These are phyloP conservation scores for Pituophis catenifer DNA, from an alignment of 2,113 vertebrate species.

Conservation along the genomic window DNA sequence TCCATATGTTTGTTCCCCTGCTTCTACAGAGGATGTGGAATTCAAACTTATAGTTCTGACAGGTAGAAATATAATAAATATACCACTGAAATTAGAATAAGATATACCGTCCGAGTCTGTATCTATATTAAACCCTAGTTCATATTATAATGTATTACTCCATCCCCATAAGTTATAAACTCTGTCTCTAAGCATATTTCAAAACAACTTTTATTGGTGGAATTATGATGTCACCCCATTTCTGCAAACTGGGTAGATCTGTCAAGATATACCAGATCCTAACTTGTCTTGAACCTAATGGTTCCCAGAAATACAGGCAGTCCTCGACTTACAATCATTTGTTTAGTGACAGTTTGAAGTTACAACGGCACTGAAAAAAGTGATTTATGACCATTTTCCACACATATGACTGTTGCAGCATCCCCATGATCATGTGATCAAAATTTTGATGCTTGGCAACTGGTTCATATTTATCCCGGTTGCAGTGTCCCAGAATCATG, in stretches of 20 bases:
- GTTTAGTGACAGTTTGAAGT: background rate
- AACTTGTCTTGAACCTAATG: background rate
- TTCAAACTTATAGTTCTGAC: background rate
- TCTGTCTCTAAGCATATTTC: no score
- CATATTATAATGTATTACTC: background rate
- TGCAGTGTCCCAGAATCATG: background rate
- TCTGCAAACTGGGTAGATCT: background rate
- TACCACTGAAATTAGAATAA: background rate
- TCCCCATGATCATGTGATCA: background rate
- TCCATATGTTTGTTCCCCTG: background rate
- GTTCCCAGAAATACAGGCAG: background rate
- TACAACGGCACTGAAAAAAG: background rate
- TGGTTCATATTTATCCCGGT: background rate
- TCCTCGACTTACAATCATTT: background rate
- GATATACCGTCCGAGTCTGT: background rate
- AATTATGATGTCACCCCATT: background rate
- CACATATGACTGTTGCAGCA: background rate
- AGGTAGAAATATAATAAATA: background rate
- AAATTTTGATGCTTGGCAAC: background rate
- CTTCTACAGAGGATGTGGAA: background rate
- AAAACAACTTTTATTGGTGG: background rate
- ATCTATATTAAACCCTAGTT: background rate
- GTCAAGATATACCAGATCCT: background rate
- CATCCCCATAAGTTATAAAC: background rate
- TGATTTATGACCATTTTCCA: background rate